Evolutionary conservation across 2,888 invertebrate species (phyloP).

Genomic region (Ptilodon capucinus): DNA sequence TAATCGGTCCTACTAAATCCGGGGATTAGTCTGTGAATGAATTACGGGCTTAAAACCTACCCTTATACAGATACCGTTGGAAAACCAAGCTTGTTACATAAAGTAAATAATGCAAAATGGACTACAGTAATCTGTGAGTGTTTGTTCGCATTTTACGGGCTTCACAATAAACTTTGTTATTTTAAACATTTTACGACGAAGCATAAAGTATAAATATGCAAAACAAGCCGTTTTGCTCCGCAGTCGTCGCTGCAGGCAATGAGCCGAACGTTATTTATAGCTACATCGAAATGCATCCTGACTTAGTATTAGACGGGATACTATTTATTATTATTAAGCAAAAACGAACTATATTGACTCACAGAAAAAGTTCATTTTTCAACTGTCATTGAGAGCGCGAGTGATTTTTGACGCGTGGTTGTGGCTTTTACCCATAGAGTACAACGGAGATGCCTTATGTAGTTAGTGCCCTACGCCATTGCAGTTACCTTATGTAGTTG

Average conservation of each 20-base stretch:
- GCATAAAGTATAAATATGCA: constrained; percentile 65
- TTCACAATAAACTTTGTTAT: constrained; percentile 62
- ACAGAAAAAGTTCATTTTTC: too few relatives aligned
- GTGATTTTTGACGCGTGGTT: too few relatives aligned
- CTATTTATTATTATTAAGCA: too few relatives aligned
- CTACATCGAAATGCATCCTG: constrained; percentile 4
- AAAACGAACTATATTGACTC: too few relatives aligned
- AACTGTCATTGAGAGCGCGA: too few relatives aligned
- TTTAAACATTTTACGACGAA: constrained; percentile 66
- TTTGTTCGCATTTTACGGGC: constrained; percentile 51
- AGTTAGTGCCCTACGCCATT: too few relatives aligned
- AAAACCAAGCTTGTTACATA: constrained; percentile 2
- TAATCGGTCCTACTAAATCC: constrained; percentile 25
- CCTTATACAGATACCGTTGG: constrained; percentile 1
- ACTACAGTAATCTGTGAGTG: constrained; percentile 12
- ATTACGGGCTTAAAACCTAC: constrained; percentile 15
- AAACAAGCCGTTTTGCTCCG: constrained; percentile 44
- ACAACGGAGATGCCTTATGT: too few relatives aligned
- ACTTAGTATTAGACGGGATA: too few relatives aligned
- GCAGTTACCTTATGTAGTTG: too few relatives aligned
- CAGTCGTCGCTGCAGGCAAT: constrained; percentile 17
- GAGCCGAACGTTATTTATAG: constrained; percentile 17
- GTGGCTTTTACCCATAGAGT: too few relatives aligned
- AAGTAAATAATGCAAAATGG: constrained; percentile 3
- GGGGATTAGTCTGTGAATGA: constrained; percentile 27